These are phyloP conservation scores for Antitype chi DNA, from an alignment of 2,888 invertebrate species.

Conservation along the genomic window DNA sequence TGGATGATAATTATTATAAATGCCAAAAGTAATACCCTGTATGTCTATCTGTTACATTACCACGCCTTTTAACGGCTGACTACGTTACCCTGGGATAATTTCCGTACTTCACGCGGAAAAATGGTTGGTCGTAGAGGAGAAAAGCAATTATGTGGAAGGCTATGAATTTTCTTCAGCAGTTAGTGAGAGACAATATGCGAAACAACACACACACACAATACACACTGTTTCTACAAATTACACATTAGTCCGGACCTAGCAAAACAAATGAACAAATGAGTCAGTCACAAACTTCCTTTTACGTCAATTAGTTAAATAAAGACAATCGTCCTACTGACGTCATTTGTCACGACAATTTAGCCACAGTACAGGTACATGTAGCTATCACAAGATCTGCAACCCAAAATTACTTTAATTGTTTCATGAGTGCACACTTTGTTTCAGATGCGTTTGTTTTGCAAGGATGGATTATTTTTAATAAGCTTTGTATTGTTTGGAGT, in stretches of 20 bases:
- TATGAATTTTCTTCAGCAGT: not conserved
- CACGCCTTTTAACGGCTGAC: not conserved
- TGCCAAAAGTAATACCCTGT: not conserved
- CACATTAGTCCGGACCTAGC: slow-evolving; percentile 42
- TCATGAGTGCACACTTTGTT: slow-evolving; percentile 20
- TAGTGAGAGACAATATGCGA: not conserved
- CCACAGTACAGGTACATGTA: slow-evolving; percentile 17
- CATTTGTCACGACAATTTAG: slow-evolving; percentile 47
- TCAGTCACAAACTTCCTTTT: slow-evolving; percentile 60
- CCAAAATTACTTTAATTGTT: slow-evolving; percentile 46
- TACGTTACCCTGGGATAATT: not conserved
- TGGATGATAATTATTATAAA: not conserved
- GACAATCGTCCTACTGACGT: slow-evolving; percentile 56
- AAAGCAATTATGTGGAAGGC: not conserved
- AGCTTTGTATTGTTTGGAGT: not conserved
- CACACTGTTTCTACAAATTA: slow-evolving; percentile 22
- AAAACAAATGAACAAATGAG: slow-evolving; percentile 33
- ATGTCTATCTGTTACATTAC: not conserved
- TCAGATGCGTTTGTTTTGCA: not conserved
- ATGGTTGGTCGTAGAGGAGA: not conserved
- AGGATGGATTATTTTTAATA: slow-evolving; percentile 7
- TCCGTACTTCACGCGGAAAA: too few species aligned
- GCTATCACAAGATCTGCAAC: slow-evolving; percentile 50
- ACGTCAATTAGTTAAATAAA: slow-evolving; percentile 62
- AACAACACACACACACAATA: slow-evolving; percentile 13